Evolutionary conservation across 2,888 invertebrate genomes (phyloP).

Genomic region (Sphaeridia pumilis): DNA sequence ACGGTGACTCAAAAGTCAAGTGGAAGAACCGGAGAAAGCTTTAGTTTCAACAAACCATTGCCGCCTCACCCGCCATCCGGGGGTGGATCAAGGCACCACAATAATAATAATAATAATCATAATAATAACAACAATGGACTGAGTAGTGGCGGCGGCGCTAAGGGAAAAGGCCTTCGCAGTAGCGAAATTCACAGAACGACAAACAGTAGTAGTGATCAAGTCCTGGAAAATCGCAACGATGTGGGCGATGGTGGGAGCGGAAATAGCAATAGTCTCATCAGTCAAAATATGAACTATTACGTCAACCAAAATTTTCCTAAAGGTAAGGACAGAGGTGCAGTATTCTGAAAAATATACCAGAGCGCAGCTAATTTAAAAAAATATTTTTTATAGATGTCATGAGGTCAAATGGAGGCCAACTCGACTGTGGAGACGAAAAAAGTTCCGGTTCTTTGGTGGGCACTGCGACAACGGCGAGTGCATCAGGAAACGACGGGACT

Average conservation of each 20-base stretch:
- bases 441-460: slow-evolving; percentile 27
- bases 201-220: slow-evolving; percentile 18
- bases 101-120: slow-evolving; percentile 15
- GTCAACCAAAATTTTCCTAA: slow-evolving; percentile 34
- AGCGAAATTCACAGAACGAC: slow-evolving; percentile 13
- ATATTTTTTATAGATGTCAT: slow-evolving; percentile 15
- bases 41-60: slow-evolving; percentile 30
- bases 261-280: no score
- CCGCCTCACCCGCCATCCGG: slow-evolving; percentile 28
- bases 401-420: slow-evolving; percentile 18
- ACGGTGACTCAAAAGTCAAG: slow-evolving; percentile 22
- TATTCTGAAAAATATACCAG: no score
- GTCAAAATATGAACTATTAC: slow-evolving; percentile 25
- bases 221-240: slow-evolving; percentile 14
- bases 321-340: slow-evolving; percentile 16
- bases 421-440: slow-evolving; percentile 15
- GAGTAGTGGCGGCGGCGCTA: slow-evolving; percentile 11
- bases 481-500: slow-evolving; percentile 22
- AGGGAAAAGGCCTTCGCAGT: slow-evolving; percentile 16
- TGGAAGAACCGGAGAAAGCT: slow-evolving; percentile 14
- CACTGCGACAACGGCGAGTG: slow-evolving; percentile 22
- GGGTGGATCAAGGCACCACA: slow-evolving; percentile 10
- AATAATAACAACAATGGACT: slow-evolving; percentile 1
- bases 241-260: slow-evolving; percentile 2
- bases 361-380: no score